Base-by-base conservation (phyloP, 2,797 vertebrate species). In the Chelonia mydas region DNA sequence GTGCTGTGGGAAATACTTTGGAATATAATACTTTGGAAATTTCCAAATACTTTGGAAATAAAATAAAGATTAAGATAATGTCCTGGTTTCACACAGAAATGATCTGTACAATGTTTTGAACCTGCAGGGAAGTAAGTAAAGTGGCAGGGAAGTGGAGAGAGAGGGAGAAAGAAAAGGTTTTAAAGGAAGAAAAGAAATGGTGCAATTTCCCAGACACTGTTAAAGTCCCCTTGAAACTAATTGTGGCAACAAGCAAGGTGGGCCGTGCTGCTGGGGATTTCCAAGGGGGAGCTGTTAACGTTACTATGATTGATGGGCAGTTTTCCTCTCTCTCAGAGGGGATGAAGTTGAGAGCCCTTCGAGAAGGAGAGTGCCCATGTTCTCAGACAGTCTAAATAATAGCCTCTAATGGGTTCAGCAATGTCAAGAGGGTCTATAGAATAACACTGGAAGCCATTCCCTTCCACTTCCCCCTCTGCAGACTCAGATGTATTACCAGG, bases 341-440 rank as follows among this genome's bases (percentile, higher is more conserved):
- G 54, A 85, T 59, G 57, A 1, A 1, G 77, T 55, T 6, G 79
- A 37, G 84, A 97, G 61, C 74, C 87, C 65, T 95, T 53, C 0
- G 12, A 84, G 53, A 94, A 6, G 1, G 5, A 41, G 59, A 97
- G 84, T 81, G 54, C 23, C 81, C 33, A 57, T 81, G 50, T 90
- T 95, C 76, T 96, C 90, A 95, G 90, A 15, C 90, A 93, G 90
- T 79, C 74, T 91, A 89, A 95, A 87, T 94, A 97, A 90, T 15
- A 37, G 87, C 37, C 65, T 94, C 81, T 96, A 90, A 76, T 81
- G 81, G 74, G 72, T 90, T 95, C 47, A 3, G 68, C 33, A 83
- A 84, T 50, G 80, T 96, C 88, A 28, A 91, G 92, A 81, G 81
- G 94, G 81, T 21, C 86, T 95, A 72, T 90, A 92, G 97, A 97